Conservation (phyloP, 2,797 vertebrate genomes). For the Toxotes lorentzi region DNA sequence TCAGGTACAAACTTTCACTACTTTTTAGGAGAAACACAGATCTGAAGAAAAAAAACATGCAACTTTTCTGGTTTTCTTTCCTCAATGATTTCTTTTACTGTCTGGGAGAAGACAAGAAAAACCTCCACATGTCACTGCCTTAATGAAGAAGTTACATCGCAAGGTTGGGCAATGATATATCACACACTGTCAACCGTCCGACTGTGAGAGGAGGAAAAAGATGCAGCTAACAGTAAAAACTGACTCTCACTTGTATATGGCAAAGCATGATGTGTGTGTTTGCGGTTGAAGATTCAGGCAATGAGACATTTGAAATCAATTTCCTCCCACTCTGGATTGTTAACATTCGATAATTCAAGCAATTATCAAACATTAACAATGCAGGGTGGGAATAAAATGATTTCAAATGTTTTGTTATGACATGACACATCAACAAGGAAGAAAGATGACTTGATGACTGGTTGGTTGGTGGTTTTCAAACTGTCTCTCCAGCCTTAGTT, state of each 20-base stretch:
- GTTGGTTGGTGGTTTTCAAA: neutral
- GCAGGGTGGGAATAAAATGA: conserved; percentile 5
- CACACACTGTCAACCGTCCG: neutral
- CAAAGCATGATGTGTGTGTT: neutral
- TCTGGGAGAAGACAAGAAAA: neutral
- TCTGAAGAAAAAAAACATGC: neutral
- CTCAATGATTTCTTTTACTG: neutral
- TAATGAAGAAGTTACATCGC: no score
- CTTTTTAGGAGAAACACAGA: neutral
- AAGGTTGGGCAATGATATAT: neutral
- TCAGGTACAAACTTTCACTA: no score
- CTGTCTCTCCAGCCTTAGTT: neutral
- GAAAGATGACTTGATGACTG: neutral
- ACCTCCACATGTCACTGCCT: neutral
- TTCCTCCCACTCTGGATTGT: neutral
- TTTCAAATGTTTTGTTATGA: conserved; percentile 29
- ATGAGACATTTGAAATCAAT: neutral
- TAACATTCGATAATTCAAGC: conserved; percentile 15
- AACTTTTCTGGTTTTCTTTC: neutral
- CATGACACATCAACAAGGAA: neutral
- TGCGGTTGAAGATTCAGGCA: neutral
- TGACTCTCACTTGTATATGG: neutral
- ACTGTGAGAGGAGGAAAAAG: neutral
- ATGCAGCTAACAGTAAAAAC: no score
- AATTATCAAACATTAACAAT: conserved; percentile 30